Percentiles rank a stretch among this genome's conserved stretches.
These are phyloP conservation scores for Leptodactylus fuscus DNA, from an alignment of 2,113 vertebrate genomes.

Conservation along the genomic window DNA sequence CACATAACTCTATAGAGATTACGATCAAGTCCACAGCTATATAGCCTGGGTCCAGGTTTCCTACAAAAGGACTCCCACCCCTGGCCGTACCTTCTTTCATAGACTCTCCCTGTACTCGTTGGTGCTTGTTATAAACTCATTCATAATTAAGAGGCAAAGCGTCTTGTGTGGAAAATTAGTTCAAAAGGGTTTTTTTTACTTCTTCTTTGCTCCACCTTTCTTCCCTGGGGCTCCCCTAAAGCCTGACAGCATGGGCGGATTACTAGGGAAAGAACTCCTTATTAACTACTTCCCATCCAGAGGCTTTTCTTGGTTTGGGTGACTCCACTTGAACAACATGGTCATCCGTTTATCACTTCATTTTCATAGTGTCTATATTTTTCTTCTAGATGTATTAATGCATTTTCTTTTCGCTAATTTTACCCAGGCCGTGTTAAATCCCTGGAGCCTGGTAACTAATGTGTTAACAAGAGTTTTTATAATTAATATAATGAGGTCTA, in stretches of 20 bases:
- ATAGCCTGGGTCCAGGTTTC: constrained; percentile 1
- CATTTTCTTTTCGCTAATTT: neutral
- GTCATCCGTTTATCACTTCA: neutral
- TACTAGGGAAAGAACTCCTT: constrained; percentile 6
- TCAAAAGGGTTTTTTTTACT: constrained; percentile 53
- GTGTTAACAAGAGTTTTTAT: too few relatives aligned
- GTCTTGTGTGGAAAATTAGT: constrained; percentile 49
- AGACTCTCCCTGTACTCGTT: constrained; percentile 45
- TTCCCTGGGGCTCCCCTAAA: constrained; percentile 47
- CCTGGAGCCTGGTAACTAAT: neutral
- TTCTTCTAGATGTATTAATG: neutral
- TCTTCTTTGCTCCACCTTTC: constrained; percentile 44
- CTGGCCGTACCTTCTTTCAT: neutral
- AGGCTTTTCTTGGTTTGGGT: neutral
- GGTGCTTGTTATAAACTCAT: constrained; percentile 38
- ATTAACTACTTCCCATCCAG: constrained; percentile 37
- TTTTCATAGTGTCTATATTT: neutral
- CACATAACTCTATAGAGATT: neutral
- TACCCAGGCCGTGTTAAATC: neutral
- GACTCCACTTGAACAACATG: neutral
- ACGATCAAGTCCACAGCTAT: neutral
- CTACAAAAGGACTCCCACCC: neutral
- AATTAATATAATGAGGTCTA: neutral
- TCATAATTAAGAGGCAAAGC: constrained; percentile 52
- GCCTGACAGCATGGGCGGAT: constrained; percentile 52